These are phyloP conservation scores for Drosophila athabasca DNA, from an alignment of 1,140 invertebrate species.

Conservation along the genomic window DNA sequence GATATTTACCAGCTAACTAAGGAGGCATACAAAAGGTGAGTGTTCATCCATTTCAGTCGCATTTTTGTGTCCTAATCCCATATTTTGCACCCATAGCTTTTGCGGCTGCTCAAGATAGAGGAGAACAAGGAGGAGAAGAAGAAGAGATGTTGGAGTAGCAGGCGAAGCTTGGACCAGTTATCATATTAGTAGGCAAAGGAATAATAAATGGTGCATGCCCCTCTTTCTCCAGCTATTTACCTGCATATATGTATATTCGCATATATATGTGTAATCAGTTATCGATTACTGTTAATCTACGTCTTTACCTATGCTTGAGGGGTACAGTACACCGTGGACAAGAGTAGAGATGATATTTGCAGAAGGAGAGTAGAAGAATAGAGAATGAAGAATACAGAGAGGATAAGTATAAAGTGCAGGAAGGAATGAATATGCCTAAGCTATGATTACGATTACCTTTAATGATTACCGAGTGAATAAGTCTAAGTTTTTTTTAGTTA, in stretches of 20 bases:
- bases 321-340: conserved; percentile 47
- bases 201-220: conserved; percentile 77
- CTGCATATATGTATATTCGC: conserved; percentile 39
- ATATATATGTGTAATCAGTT: conserved; percentile 43
- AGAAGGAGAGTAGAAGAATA: conserved; percentile 6
- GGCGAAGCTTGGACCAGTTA: conserved; percentile 74
- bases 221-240: conserved; percentile 51
- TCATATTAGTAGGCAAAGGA: conserved; percentile 74
- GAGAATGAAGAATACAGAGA: conserved; percentile 21
- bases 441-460: conserved; percentile 64
- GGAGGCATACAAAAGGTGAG: conserved; percentile 74
- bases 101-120: conserved; percentile 21
- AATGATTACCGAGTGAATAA: conserved; percentile 50
- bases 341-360: conserved; percentile 26
- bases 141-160: background rate
- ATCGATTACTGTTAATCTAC: conserved; percentile 67
- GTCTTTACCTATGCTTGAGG: conserved; percentile 51
- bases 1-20: conserved; percentile 69
- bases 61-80: background rate
- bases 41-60: background rate
- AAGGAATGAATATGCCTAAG: conserved; percentile 56
- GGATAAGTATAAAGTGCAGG: conserved; percentile 8
- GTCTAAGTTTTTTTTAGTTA: conserved; percentile 60
- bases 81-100: conserved; percentile 26
- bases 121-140: background rate